Evolutionary conservation across 2,888 invertebrate genomes (phyloP), one percentile per base, ranked within the genome.

Genomic region (Hyles lineata): DNA sequence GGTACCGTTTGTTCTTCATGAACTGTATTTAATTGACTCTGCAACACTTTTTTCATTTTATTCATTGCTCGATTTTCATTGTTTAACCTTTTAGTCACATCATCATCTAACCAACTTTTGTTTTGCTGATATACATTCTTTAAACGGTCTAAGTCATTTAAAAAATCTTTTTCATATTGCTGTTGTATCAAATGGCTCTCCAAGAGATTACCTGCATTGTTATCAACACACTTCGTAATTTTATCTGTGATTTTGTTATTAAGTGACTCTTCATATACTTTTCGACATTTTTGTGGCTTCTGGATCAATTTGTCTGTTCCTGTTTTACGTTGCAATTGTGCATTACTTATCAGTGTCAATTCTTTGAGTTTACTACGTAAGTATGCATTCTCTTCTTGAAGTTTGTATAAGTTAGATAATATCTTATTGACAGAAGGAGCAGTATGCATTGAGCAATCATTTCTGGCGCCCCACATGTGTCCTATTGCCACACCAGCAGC

Each of bases 401-500:
- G 82, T 82, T 95, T 94, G 77, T 95, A 95, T 63, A 95, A 84
- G 80, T 93, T 94, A 19, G 93, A 93, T 72, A 95, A 79, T 75
- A 95, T 90, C 85, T 94, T 93, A 77, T 94, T 95, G 17, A 95
- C 90, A 74, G 93, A 91, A 62, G 93, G 91, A 74, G 87, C 80
- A 67, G 88, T 84, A 61, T 90, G 88, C 73, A 89, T 76, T 25
- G 86, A 80, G 78, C 95, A 95, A 74, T 95, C 94, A 80, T 94
- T 90, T 78, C 87, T 91, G 43, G 89, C 93, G 67, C 94, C 95
- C 95, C 95, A 95, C 89, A 94, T 92, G 77, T 95, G 94, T 1
- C 95, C 95, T 62, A 95, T 89, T 58, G 95, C 95, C 29, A 95
- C 90, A 23, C 95, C 94, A 43, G 92, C 92, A 23, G 95, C 94